Base-by-base conservation (phyloP, 2,797 vertebrate genomes). In the Brachymystax lenok region DNA sequence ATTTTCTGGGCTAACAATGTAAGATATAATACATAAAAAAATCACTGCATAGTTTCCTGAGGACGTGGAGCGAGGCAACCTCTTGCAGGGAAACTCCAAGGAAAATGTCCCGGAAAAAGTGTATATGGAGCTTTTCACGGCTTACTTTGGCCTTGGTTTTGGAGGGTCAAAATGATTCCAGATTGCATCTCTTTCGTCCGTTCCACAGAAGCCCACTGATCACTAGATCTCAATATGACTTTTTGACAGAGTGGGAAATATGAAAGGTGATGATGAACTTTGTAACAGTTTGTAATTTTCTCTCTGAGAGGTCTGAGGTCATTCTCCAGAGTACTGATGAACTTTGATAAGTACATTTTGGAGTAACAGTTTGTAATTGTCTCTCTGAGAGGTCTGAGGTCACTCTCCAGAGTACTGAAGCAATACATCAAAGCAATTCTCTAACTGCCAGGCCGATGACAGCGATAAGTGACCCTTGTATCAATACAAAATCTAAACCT, bases 381-480 rank as follows among this genome's bases (percentile, higher is more conserved):
- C 78, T 69, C 61, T 68, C 5, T 33, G 13, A 70, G 52, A 71
- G 77, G 80, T 67, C 68, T 17, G 68, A 63, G 85, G 83, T 86
- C 78, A 67, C 8, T 24, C 30, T 69, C 73, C 71, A 69, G 80
- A 82, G 76, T 83, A 80, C 85, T 78, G 73, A 80, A 83, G 82
- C 81, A 80, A 85, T 88, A 74, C 52, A 89, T 90, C 86, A 90
- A 76, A n/a, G 79, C 77, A 14, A 76, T 69, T 73, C 21, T 71
- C 71, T 74, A 73, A 72, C 83, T 81, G 87, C 85, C 88, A 81
- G 40, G 30, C 30, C 21, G 73, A 21, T 40, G 71, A 79, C 80
- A 78, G 54, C 82, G 81, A 78, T 71, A 69, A 83, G 77, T 76
- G 77, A 76, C n/a, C 74, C 81, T 61, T 81, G 74, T 69, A 75